Conservation (phyloP, 2,888 invertebrate species). For the Dolichomitus sp. region DNA sequence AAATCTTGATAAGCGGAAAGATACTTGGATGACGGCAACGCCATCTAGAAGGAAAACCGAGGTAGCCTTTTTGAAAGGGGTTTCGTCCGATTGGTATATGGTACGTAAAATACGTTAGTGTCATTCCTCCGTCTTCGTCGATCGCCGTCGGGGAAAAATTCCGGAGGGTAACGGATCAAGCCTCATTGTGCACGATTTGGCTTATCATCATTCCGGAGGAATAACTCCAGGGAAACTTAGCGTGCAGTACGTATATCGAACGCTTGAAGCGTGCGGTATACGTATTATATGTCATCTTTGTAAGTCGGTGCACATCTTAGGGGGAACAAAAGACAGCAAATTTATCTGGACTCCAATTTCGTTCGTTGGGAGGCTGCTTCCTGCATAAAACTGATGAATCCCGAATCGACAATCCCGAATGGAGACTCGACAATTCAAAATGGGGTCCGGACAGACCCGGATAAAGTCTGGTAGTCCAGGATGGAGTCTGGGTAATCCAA, state of each 20-base stretch:
- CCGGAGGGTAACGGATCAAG: conserved; percentile 52
- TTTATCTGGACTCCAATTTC: neutral
- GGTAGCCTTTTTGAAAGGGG: conserved; percentile 34
- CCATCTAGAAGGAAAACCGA: neutral
- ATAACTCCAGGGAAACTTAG: conserved; percentile 70
- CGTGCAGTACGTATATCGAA: neutral
- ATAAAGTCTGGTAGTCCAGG: no score
- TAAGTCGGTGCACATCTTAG: conserved; percentile 30
- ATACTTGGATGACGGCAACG: neutral
- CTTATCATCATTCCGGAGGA: conserved; percentile 71
- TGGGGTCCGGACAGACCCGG: no score
- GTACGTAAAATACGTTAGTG: conserved; percentile 48
- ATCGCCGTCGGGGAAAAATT: conserved; percentile 59
- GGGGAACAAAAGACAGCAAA: conserved; percentile 5
- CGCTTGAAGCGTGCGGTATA: no score
- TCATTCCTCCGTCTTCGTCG: conserved; percentile 50
- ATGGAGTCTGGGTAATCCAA: no score
- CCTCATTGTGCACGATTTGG: conserved; percentile 62
- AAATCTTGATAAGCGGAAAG: conserved; percentile 58
- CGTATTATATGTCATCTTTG: no score
- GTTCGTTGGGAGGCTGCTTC: neutral
- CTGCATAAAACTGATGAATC: neutral
- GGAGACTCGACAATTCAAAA: no score
- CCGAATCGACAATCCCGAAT: no score
- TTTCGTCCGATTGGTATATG: conserved; percentile 23